Conservation (phyloP, 2,888 invertebrate genomes). For the Choristoneura rosaceana region DNA sequence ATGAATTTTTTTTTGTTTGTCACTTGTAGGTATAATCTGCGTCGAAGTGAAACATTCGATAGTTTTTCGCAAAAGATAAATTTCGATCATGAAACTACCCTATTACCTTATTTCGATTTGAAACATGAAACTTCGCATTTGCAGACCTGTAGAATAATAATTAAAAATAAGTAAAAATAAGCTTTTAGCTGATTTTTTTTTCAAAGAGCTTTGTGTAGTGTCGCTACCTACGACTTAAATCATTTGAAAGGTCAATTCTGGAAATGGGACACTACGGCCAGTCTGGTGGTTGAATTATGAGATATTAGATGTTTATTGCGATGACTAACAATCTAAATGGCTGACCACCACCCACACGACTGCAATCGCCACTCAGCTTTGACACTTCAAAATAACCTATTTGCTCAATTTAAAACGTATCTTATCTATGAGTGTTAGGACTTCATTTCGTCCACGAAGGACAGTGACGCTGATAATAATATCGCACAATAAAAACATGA, state of each 20-base stretch:
- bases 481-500: conserved; percentile 33
- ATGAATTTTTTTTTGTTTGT: background rate
- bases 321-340: conserved; percentile 75
- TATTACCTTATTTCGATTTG: no score
- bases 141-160: no score
- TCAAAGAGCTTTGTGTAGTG: conserved; percentile 3
- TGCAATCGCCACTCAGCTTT: conserved; percentile 66
- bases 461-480: conserved; percentile 36
- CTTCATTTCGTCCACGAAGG: conserved; percentile 37
- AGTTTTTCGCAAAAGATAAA: background rate
- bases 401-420: conserved; percentile 43
- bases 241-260: conserved; percentile 34
- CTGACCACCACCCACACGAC: conserved; percentile 70
- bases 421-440: conserved; percentile 41
- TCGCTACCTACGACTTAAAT: conserved; percentile 20
- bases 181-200: background rate
- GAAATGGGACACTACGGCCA: conserved; percentile 58
- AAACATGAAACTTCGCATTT: no score
- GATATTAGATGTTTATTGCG: conserved; percentile 73
- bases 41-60: no score
- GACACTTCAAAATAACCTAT: conserved; percentile 57
- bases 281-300: conserved; percentile 68
- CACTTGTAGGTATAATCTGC: background rate
- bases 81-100: no score
- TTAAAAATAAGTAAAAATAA: no score